Percentiles rank a stretch among this genome's conserved stretches.
Conservation (phyloP, 1,140 invertebrate species). For the Paracyclopina nana region DNA sequence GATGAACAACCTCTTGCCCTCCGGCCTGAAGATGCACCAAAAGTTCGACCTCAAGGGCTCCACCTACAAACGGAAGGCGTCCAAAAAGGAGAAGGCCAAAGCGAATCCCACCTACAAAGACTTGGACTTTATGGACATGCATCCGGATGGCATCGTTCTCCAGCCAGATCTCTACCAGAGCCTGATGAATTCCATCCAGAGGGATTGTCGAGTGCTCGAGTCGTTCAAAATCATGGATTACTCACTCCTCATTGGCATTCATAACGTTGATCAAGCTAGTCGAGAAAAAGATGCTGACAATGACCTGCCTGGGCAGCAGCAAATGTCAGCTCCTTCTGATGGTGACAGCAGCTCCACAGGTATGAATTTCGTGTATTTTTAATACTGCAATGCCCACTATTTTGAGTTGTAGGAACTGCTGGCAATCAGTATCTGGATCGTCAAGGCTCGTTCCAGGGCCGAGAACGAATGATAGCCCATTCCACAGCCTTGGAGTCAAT, state of each 20-base stretch:
- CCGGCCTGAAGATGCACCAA: constrained; percentile 81
- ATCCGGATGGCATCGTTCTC: constrained; percentile 75
- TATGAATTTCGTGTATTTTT: too few relatives aligned
- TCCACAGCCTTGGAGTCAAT: constrained; percentile 95
- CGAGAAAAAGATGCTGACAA: constrained; percentile 40
- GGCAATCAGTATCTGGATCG: constrained; percentile 2
- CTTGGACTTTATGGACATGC: constrained; percentile 86
- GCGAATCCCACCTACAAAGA: constrained; percentile 86
- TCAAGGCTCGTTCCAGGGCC: constrained; percentile 55
- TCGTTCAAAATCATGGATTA: constrained; percentile 99
- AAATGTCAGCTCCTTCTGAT: too few relatives aligned
- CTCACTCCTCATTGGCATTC: constrained; percentile 79
- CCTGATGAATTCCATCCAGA: constrained; percentile 79
- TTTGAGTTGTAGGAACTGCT: too few relatives aligned
- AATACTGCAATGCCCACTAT: too few relatives aligned
- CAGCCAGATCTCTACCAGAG: constrained; percentile 84
- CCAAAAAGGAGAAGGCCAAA: constrained; percentile 70
- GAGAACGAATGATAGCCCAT: constrained; percentile 75
- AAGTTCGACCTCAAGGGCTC: constrained; percentile 99
- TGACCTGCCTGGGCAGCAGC: too few relatives aligned
- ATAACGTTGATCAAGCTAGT: constrained; percentile 69
- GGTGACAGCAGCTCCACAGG: too few relatives aligned
- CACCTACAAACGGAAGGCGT: constrained; percentile 92
- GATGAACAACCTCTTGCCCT: constrained; percentile 98
- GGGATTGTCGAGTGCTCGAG: constrained; percentile 87